A percentile compares a stretch with the other conserved stretches of the same genome.
Conservation (phyloP, 2,113 vertebrate genomes). For the Copsychus sechellarum region DNA sequence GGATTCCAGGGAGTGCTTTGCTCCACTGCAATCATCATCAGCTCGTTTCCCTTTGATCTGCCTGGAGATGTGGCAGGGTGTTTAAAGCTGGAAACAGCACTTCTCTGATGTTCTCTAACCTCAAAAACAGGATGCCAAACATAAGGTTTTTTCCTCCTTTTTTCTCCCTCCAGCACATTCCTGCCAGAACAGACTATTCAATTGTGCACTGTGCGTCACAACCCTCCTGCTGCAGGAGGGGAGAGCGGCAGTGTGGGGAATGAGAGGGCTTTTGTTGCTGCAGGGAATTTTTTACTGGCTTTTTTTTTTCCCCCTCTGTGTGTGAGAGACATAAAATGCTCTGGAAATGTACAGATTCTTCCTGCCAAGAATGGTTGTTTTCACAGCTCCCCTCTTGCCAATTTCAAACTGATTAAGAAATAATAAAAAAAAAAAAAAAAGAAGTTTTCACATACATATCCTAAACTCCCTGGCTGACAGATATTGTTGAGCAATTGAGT, state of each 20-base stretch:
- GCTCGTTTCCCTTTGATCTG: background rate
- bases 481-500: background rate
- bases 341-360: constrained; percentile 51
- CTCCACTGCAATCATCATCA: background rate
- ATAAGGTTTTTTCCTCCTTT: background rate
- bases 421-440: background rate
- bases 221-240: background rate
- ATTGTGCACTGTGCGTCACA: background rate
- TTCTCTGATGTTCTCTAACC: constrained; percentile 42
- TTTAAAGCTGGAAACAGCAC: constrained; percentile 28
- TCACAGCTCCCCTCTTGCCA: constrained; percentile 40
- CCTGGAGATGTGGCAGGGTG: background rate
- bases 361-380: constrained; percentile 55
- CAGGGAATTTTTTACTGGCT: constrained; percentile 46
- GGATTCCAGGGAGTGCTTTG: background rate
- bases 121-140: constrained; percentile 32
- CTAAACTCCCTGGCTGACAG: background rate
- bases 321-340: constrained; percentile 52
- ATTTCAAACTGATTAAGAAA: constrained; percentile 48
- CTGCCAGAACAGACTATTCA: constrained; percentile 31
- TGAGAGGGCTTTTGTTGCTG: constrained; percentile 26
- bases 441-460: background rate
- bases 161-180: constrained; percentile 39
- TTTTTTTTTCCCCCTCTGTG: background rate
- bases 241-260: background rate